These are phyloP conservation scores for Caenorhabditis uteleia DNA, from an alignment of 2,888 invertebrate species.

Conservation along the genomic window DNA sequence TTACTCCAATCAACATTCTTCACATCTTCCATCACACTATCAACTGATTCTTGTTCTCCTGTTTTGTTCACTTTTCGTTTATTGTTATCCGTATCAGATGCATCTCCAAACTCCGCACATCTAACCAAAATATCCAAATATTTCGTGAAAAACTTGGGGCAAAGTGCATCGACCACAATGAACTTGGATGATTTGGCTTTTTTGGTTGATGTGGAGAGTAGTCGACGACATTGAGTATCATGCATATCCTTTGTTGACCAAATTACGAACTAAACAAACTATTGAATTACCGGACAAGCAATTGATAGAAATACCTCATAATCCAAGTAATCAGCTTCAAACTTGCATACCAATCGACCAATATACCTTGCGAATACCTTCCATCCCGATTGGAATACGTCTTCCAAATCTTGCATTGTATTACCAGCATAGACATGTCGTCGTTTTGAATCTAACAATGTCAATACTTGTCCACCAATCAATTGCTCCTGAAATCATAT, in stretches of 20 bases:
- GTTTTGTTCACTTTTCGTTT: not conserved
- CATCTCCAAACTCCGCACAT: slow-evolving; percentile 41
- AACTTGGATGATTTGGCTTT: slow-evolving; percentile 12
- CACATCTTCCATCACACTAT: slow-evolving; percentile 33
- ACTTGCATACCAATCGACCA: slow-evolving; percentile 29
- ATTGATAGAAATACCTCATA: slow-evolving; percentile 19
- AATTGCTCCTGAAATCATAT: slow-evolving; percentile 16
- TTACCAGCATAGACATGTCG: slow-evolving; percentile 22
- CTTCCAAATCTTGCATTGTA: slow-evolving; percentile 24
- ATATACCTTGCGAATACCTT: slow-evolving; percentile 26
- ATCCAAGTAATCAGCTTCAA: slow-evolving; percentile 27
- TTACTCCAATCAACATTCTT: slow-evolving; percentile 33
- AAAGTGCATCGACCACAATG: slow-evolving; percentile 23
- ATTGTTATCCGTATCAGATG: slow-evolving; percentile 11
- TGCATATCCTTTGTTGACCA: slow-evolving; percentile 33
- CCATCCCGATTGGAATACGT: slow-evolving; percentile 34
- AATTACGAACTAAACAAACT: slow-evolving; percentile 24
- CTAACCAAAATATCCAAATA: slow-evolving; percentile 32
- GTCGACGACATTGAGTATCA: slow-evolving; percentile 1
- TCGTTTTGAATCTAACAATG: slow-evolving; percentile 25
- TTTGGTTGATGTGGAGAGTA: not conserved
- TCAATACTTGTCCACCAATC: slow-evolving; percentile 38
- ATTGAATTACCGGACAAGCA: not conserved
- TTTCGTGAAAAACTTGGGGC: slow-evolving; percentile 31
- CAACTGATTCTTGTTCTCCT: slow-evolving; percentile 12